phyloP scores from a whole-genome alignment of 2,113 vertebrate species.

The Pangasianodon gigas region DNA sequence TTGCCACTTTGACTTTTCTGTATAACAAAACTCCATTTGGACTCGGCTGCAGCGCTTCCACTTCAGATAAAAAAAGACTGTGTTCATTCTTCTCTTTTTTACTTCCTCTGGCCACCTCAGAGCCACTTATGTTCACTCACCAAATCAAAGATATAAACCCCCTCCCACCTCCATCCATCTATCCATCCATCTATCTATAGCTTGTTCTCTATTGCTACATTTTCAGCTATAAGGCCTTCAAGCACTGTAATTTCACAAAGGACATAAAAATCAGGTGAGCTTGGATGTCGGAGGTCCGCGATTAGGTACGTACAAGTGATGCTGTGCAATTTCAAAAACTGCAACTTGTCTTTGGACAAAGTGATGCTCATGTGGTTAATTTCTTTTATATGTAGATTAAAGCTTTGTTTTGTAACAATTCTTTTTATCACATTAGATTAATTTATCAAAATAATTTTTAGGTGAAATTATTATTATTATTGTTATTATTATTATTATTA shows the following conservation, averaged over 20 bases:
- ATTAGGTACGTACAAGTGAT: not conserved
- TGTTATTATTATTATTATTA: not conserved
- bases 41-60: constrained; percentile 21
- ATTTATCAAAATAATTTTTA: not conserved
- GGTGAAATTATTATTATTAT: not conserved
- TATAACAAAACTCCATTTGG: constrained; percentile 22
- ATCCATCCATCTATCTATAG: constrained; percentile 33
- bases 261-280: constrained; percentile 21
- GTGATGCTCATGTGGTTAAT: not conserved
- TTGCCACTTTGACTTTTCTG: not conserved
- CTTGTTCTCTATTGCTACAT: constrained; percentile 51
- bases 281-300: not conserved
- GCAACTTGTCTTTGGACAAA: not conserved
- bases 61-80: constrained; percentile 26
- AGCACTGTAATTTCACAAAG: constrained; percentile 43
- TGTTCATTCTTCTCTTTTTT: constrained; percentile 58
- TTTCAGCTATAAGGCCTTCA: constrained; percentile 55
- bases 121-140: constrained; percentile 76
- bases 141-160: constrained; percentile 63
- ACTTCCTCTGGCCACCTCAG: constrained; percentile 62
- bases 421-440: not conserved
- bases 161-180: constrained; percentile 31
- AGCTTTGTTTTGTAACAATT: not conserved
- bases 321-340: not conserved
- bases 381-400: not conserved